Percentiles rank a stretch among this genome's conserved stretches.
These are phyloP conservation scores for Kryphioiulus occultus DNA, from an alignment of 2,888 invertebrate genomes.

Conservation along the genomic window DNA sequence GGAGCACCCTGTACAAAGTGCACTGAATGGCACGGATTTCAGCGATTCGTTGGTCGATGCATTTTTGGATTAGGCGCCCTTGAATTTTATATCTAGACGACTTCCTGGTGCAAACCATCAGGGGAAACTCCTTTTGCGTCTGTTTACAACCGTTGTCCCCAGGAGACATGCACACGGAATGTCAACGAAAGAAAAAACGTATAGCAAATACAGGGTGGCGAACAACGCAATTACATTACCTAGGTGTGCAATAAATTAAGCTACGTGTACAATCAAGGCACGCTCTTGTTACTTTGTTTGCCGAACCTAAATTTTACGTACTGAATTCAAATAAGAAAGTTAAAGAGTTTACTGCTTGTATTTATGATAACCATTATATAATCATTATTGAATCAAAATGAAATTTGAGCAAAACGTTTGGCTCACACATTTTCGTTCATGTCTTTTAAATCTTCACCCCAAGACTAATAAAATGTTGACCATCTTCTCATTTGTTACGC, in stretches of 20 bases:
- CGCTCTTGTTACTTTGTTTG: no score
- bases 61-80: not conserved
- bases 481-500: no score
- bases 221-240: not conserved
- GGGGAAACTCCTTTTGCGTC: not conserved
- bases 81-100: not conserved
- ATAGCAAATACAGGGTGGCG: not conserved
- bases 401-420: no score
- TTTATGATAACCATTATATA: no score
- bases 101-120: not conserved
- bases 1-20: not conserved
- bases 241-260: not conserved
- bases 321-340: no score
- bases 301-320: no score
- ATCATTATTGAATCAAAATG: no score
- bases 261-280: no score
- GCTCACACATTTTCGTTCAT: no score
- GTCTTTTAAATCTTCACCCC: no score
- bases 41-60: not conserved
- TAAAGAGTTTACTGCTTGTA: no score
- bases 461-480: no score
- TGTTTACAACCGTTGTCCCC: not conserved
- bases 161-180: not conserved
- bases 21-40: not conserved
- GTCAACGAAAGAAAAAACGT: not conserved